Base-by-base conservation (phyloP, 2,113 vertebrate genomes). In the Coturnix japonica region DNA sequence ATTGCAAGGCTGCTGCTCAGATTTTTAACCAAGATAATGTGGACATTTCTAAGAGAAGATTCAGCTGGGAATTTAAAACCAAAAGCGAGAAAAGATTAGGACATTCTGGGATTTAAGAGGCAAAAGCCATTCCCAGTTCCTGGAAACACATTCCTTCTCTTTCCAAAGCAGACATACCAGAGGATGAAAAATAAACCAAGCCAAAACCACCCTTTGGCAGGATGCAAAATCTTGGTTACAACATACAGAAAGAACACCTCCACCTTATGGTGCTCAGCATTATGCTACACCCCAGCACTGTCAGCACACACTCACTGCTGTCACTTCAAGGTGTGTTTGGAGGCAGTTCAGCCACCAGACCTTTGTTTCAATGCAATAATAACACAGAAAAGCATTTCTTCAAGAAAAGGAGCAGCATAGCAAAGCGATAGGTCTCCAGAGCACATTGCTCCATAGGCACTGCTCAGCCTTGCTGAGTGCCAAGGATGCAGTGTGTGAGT, bases 401-500 rank as follows among this genome's bases (percentile, higher is more conserved):
- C 51, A 69, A 33, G 51, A 67, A 71, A 71, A 0, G 0, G 47
- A 74, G 72, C 20, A 43, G 37, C 31, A 13, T 1, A 13, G 47
- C 30, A 51, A 89, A 56, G 74, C 2, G 13, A 87, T 49, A 26
- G 1, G 1, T 11, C 60, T 44, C 56, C 53, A 78, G 77, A 79
- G 53, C 57, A 57, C 26, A 8, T 12, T 1, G 1, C 26, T 61
- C 57, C 59, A 76, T 49, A 71, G 20, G 25, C 43, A 57, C n/a
- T 35, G 11, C 43, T 65, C 3, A 2, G 21, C 41, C n/a, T 3
- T 3, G 30, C 79, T 13, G 46, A 31, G 1, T 19, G 43, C 1
- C 46, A 1, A 59, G 41, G 17, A 30, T 1, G 0, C 43, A 21
- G 39, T 30, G 33, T 8, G 20, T 7, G 19, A 51, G 21, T 13